Conservation (phyloP, 1,140 invertebrate genomes). For the Hermetia illucens region DNA sequence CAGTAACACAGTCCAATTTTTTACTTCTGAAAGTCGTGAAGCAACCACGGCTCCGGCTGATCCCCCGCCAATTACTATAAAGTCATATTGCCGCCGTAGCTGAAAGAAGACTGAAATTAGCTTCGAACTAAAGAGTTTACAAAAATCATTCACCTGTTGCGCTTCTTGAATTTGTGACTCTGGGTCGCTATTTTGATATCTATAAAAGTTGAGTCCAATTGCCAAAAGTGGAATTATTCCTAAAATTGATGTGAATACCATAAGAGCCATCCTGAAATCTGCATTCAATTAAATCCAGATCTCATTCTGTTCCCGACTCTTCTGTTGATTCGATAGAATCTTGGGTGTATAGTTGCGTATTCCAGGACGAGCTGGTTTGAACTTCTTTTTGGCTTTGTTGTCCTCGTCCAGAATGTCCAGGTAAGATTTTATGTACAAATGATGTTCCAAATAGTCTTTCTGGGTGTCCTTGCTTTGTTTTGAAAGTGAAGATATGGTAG, state of each 20-base stretch:
- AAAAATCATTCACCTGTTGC: conserved; percentile 41
- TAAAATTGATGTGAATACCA: conserved; percentile 36
- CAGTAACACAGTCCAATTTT: conserved; percentile 64
- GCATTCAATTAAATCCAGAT: neutral
- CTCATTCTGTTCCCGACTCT: neutral
- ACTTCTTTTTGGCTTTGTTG: conserved; percentile 27
- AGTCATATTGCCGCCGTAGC: conserved; percentile 62
- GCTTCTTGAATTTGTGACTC: conserved; percentile 60
- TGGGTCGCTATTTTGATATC: conserved; percentile 66
- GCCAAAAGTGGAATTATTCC: conserved; percentile 64
- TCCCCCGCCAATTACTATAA: conserved; percentile 79
- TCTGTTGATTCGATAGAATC: conserved; percentile 33
- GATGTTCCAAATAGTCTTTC: conserved; percentile 39
- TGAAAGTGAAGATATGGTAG: conserved; percentile 24
- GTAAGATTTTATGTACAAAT: conserved; percentile 43
- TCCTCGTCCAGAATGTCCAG: conserved; percentile 37
- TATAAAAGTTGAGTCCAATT: conserved; percentile 63
- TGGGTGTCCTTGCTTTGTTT: conserved; percentile 38
- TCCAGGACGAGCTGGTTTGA: conserved; percentile 35
- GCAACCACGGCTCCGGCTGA: conserved; percentile 87
- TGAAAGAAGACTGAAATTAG: conserved; percentile 26
- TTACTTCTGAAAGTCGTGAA: conserved; percentile 65
- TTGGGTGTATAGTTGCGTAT: conserved; percentile 53
- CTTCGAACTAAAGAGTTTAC: neutral
- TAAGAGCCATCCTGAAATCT: neutral